Conservation (phyloP, 2,888 invertebrate genomes). For the Leucophenga montana region DNA sequence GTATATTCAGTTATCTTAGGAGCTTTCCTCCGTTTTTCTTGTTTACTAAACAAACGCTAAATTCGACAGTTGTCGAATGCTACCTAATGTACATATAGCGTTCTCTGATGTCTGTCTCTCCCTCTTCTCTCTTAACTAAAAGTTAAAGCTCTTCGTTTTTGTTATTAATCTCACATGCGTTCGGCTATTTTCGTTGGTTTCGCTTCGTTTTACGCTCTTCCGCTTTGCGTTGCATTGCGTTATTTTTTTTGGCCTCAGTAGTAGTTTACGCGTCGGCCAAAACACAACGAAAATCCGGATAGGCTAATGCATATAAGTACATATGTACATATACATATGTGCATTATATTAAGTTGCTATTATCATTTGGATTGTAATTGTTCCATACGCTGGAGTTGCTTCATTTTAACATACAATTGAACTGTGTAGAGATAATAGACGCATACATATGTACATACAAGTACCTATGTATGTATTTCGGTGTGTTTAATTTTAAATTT, state of each 20-base stretch:
- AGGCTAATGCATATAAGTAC: neutral
- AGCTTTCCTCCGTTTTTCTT: no score
- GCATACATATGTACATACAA: no score
- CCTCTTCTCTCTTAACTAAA: no score
- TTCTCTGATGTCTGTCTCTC: no score
- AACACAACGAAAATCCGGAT: constrained; percentile 50
- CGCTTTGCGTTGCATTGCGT: neutral
- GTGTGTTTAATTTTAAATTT: no score
- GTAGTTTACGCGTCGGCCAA: constrained; percentile 66
- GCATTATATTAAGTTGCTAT: neutral
- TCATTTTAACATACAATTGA: neutral
- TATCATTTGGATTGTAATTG: neutral
- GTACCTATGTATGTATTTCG: no score
- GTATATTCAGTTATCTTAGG: no score
- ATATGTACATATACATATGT: neutral
- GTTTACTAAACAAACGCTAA: no score
- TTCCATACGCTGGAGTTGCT: neutral
- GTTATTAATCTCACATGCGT: constrained; percentile 31
- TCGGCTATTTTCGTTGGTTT: no score
- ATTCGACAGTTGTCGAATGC: no score
- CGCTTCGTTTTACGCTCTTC: neutral
- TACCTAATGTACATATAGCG: no score
- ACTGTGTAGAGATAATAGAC: constrained; percentile 11
- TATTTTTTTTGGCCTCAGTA: no score
- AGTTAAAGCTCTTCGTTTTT: neutral